These are phyloP conservation scores for Pelecanoides urinatrix DNA, from an alignment of 2,113 vertebrate genomes.

Conservation along the genomic window DNA sequence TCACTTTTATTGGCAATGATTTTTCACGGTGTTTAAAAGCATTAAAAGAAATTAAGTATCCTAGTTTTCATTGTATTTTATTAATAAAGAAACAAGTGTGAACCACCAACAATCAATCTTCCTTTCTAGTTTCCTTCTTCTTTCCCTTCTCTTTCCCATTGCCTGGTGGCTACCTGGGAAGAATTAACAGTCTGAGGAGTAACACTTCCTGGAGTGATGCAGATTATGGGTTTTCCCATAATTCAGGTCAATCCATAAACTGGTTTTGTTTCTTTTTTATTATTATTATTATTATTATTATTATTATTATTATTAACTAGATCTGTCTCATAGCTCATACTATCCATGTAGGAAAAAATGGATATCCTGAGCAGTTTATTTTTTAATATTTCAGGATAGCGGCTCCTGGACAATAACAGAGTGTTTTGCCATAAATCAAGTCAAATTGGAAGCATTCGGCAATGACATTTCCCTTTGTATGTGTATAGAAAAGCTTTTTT, in stretches of 20 bases:
- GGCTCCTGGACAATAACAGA: not conserved
- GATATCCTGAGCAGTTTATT: not conserved
- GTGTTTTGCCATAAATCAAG: not conserved
- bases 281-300: no score
- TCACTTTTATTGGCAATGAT: not conserved
- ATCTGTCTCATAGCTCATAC: not conserved
- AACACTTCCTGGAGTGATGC: not conserved
- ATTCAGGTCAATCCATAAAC: not conserved
- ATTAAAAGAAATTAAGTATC: not conserved
- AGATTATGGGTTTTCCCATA: not conserved
- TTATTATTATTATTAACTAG: no score
- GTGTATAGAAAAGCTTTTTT: not conserved
- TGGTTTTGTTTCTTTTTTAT: not conserved
- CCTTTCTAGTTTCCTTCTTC: not conserved
- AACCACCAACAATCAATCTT: not conserved
- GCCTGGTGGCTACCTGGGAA: not conserved
- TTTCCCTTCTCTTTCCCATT: not conserved
- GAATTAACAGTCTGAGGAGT: not conserved
- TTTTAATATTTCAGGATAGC: not conserved
- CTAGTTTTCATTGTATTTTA: not conserved
- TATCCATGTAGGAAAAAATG: not conserved
- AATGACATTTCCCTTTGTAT: not conserved
- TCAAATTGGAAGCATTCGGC: not conserved
- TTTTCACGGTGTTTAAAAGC: not conserved
- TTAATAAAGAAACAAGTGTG: not conserved